Conservation (phyloP, 1,140 invertebrate genomes). For the Drosophila sulfurigaster region DNA sequence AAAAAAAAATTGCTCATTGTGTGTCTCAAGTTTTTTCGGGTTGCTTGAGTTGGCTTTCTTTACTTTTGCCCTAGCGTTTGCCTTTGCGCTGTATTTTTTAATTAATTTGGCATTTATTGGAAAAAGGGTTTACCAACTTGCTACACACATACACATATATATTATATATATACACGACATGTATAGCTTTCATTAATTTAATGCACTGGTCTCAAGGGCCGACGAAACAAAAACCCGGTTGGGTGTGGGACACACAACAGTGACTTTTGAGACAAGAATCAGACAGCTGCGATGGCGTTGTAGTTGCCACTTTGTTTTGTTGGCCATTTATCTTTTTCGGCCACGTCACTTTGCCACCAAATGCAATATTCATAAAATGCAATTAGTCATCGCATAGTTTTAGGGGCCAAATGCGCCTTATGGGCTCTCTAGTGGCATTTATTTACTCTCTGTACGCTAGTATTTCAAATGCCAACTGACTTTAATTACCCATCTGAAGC, state of each 20-base stretch:
- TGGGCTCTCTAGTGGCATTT: background rate
- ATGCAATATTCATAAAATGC: conserved; percentile 77
- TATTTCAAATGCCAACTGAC: conserved; percentile 33
- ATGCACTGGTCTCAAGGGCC: conserved; percentile 61
- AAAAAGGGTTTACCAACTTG: conserved; percentile 67
- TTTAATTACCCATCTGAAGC: conserved; percentile 42
- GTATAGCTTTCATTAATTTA: conserved; percentile 74
- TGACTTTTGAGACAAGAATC: conserved; percentile 53
- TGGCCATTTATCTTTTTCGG: conserved; percentile 61
- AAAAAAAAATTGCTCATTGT: conserved; percentile 69
- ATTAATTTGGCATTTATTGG: conserved; percentile 84
- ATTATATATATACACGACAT: background rate
- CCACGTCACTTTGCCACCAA: conserved; percentile 46
- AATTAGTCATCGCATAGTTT: conserved; percentile 67
- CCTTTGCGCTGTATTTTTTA: conserved; percentile 80
- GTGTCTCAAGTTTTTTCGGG: conserved; percentile 76
- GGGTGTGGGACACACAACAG: conserved; percentile 29
- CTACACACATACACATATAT: conserved; percentile 2
- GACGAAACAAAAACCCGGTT: conserved; percentile 20
- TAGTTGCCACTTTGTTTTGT: conserved; percentile 32
- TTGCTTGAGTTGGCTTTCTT: conserved; percentile 74
- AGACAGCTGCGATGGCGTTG: conserved; percentile 6
- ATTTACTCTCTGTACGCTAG: conserved; percentile 45
- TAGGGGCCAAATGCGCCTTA: conserved; percentile 6
- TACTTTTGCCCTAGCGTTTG: conserved; percentile 62